A percentile compares a stretch with the other conserved stretches of the same genome.
Conservation (phyloP, 2,888 invertebrate species). For the Seladonia tumulorum region DNA sequence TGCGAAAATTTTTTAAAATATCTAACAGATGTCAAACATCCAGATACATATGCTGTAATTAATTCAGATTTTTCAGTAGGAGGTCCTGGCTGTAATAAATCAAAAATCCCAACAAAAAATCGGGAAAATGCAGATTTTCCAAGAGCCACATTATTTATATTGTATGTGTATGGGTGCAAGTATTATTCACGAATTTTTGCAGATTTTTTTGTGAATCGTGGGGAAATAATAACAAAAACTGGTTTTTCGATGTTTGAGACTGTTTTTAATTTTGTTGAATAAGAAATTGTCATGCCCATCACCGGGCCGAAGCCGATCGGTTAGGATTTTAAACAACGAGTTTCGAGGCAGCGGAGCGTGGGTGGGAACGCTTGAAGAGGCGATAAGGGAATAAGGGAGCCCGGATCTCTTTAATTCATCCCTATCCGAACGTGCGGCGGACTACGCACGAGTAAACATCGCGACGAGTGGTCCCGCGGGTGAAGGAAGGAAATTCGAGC, state of each 20-base stretch:
- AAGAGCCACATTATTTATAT: neutral
- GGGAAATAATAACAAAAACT: neutral
- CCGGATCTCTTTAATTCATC: constrained; percentile 70
- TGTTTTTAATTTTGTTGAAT: neutral
- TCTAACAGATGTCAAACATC: no score
- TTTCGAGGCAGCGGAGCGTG: constrained; percentile 54
- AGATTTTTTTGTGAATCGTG: neutral
- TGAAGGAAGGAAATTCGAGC: constrained; percentile 62
- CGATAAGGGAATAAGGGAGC: constrained; percentile 72
- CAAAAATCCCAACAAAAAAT: neutral
- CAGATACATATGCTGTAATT: no score
- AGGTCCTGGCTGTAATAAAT: neutral
- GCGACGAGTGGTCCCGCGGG: constrained; percentile 68
- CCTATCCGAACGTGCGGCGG: constrained; percentile 65
- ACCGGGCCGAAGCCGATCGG: constrained; percentile 45
- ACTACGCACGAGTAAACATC: constrained; percentile 74
- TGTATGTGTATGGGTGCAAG: neutral
- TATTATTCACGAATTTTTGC: neutral
- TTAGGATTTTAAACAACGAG: constrained; percentile 68
- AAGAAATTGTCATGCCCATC: neutral
- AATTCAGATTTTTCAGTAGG: neutral
- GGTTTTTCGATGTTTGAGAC: neutral
- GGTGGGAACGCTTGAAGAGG: constrained; percentile 52
- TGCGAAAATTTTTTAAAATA: no score
- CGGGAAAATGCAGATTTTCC: neutral